phyloP scores from a whole-genome alignment of 2,888 invertebrate genomes.

The Pollenia amentaria region DNA sequence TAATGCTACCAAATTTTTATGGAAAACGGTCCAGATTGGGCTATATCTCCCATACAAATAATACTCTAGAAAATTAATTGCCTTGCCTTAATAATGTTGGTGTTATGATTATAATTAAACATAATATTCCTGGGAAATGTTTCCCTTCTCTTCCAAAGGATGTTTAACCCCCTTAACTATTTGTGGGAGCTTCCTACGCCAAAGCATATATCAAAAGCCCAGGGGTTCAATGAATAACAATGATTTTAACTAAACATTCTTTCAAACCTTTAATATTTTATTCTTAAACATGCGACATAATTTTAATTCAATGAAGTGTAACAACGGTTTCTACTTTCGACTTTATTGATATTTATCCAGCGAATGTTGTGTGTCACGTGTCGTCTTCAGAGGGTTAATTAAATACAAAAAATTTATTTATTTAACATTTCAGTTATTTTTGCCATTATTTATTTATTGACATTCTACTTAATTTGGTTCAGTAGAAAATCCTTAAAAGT shows the following conservation, averaged over 20 bases:
- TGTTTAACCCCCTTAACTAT: too few species aligned
- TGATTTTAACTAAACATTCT: neutral
- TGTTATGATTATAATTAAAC: too few species aligned
- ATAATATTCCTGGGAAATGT: too few species aligned
- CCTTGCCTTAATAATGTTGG: too few species aligned
- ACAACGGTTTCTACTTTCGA: slow-evolving; percentile 29
- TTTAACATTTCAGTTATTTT: slow-evolving; percentile 44
- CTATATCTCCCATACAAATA: too few species aligned
- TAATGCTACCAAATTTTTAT: too few species aligned
- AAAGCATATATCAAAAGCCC: too few species aligned
- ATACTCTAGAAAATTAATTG: too few species aligned
- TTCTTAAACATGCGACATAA: neutral
- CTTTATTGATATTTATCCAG: slow-evolving; percentile 47
- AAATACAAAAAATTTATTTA: slow-evolving; percentile 57
- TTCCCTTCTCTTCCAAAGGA: too few species aligned
- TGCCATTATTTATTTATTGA: slow-evolving; percentile 12
- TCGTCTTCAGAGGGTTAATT: slow-evolving; percentile 52
- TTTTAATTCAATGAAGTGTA: slow-evolving; percentile 58
- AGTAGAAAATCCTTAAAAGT: slow-evolving; percentile 1
- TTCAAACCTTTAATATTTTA: neutral
- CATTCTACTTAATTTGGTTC: slow-evolving; percentile 25
- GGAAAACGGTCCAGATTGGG: too few species aligned
- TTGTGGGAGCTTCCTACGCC: too few species aligned
- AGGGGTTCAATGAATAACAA: too few species aligned
- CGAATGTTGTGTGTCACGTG: slow-evolving; percentile 55